Base-by-base conservation (phyloP, 1,140 invertebrate species). In the Drosophila auraria region DNA sequence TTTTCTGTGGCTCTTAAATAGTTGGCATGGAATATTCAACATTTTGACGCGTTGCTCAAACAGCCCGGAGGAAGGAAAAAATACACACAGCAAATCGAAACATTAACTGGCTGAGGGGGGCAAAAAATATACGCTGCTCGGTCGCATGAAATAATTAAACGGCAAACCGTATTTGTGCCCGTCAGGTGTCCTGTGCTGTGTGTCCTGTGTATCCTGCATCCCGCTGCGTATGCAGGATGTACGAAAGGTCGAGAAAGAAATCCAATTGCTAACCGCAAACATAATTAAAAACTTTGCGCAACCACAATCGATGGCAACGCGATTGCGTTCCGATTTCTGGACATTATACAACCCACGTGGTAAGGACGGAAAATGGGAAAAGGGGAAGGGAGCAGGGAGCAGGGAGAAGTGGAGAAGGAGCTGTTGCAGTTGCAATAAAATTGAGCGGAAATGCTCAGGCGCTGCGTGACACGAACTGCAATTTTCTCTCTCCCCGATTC, bases 251-350 rank as follows among this genome's bases (percentile, higher is more conserved):
- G 53, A 64, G 60, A 81, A 76, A 78, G 77, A 76, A 82, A 90
- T 90, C 86, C 82, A 89, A 89, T 89, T 86, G 86, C 74, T 90
- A 90, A 90, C 86, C 86, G 75, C 86, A 89, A 89, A 89, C 86
- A 89, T 90, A 90, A 89, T 89, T 89, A 89, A 89, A 89, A 89
- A 90, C 86, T 89, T 90, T 89, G 71, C 79, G 54, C 71, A 90
- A 90, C 86, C 86, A 86, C 86, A 89, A 90, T 90, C 82, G 78
- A 89, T 84, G 66, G 61, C 62, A 54, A 53, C 42, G 36, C 69
- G 80, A 70, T 64, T 61, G 40, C 70, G 74, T 60, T 56, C 38
- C 81, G 59, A 80, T 75, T 44, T 20, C 62, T 68, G 63, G 68
- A 77, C 76, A 63, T 72, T 83, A 64, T 44, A 56, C 64, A 65